Percentiles rank a stretch among this genome's conserved stretches.
Conservation (phyloP, 2,797 vertebrate genomes). For the Saxicola maurus region DNA sequence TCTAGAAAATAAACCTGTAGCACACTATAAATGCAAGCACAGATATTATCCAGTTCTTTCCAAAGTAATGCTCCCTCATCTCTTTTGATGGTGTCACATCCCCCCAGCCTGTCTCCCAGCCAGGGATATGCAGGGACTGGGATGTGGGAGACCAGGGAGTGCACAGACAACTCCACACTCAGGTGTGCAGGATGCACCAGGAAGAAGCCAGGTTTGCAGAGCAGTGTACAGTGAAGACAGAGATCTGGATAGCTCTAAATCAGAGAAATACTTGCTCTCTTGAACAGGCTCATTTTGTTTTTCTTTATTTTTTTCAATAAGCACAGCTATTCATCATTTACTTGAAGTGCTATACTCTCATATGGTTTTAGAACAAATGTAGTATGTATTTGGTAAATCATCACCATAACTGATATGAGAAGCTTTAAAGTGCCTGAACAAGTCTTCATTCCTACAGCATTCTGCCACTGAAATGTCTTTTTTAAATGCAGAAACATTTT, state of each 20-base stretch:
- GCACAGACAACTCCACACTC: neutral
- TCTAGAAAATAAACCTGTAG: neutral
- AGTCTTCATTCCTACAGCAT: neutral
- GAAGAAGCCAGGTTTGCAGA: rapidly evolving
- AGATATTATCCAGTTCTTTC: neutral
- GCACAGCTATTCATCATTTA: neutral
- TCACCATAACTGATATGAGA: neutral
- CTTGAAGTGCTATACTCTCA: neutral
- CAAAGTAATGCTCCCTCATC: neutral
- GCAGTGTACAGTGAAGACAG: rapidly evolving
- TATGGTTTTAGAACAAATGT: neutral
- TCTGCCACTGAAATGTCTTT: neutral
- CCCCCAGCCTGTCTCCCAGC: neutral
- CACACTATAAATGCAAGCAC: neutral
- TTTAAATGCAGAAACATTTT: neutral
- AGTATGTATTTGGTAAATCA: neutral
- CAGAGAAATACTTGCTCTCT: neutral
- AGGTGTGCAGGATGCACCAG: rapidly evolving
- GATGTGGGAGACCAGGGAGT: neutral
- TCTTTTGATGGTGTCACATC: neutral
- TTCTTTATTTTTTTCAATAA: neutral
- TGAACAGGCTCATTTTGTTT: neutral
- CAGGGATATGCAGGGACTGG: rapidly evolving
- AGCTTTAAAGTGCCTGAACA: neutral
- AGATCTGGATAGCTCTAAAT: neutral